Evolutionary conservation across 2,113 vertebrate genomes (phyloP).

Genomic region (Vidua chalybeata): DNA sequence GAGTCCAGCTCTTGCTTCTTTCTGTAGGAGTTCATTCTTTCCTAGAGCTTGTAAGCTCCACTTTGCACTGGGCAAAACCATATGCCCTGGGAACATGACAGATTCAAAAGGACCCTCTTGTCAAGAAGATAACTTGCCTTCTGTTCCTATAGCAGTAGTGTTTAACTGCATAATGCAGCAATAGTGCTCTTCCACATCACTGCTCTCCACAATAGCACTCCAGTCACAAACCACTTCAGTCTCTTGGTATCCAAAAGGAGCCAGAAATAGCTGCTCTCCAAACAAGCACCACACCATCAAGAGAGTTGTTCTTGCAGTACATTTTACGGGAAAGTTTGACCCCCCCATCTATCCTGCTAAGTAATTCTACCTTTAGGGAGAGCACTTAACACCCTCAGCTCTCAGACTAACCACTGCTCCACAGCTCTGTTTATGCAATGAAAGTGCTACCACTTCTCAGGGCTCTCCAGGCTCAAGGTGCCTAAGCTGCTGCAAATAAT

Average conservation of each 20-base stretch:
- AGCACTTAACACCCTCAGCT: background rate
- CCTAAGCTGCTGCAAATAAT: background rate
- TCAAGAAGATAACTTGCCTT: background rate
- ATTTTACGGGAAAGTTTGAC: background rate
- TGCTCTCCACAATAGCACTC: background rate
- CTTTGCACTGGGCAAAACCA: background rate
- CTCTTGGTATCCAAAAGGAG: rapidly evolving
- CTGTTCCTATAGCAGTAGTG: background rate
- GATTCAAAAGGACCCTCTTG: background rate
- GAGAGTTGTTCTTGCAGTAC: background rate
- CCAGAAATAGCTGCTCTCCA: background rate
- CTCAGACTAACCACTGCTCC: background rate
- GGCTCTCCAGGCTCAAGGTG: background rate
- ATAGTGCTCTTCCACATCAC: background rate
- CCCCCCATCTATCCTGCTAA: background rate
- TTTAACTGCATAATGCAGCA: background rate
- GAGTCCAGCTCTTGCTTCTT: background rate
- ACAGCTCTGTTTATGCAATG: background rate
- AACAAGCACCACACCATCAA: background rate
- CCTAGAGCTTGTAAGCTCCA: background rate
- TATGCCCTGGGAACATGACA: background rate
- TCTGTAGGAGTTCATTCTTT: background rate
- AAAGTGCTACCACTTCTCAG: background rate
- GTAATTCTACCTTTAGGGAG: background rate
- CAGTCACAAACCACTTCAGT: background rate